phyloP scores from a whole-genome alignment of 2,888 invertebrate genomes.

The Lithophane semibrunnea region DNA sequence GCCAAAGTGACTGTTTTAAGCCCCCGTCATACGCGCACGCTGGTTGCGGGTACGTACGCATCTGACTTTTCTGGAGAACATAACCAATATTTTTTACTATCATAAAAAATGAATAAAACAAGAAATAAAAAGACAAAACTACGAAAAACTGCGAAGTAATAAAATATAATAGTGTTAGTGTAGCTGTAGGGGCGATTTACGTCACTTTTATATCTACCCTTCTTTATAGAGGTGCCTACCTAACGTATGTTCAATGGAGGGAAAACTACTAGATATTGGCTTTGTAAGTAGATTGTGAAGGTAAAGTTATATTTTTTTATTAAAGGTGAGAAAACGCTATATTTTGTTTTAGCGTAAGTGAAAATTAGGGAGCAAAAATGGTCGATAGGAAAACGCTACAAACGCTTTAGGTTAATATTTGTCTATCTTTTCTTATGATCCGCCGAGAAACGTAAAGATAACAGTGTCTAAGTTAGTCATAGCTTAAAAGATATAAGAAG shows the following conservation, averaged over 20 bases:
- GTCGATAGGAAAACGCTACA: too few species aligned
- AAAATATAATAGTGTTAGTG: conserved; percentile 21
- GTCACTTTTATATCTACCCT: conserved; percentile 26
- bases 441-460: too few species aligned
- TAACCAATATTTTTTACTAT: not conserved
- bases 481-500: too few species aligned
- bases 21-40: not conserved
- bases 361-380: not conserved
- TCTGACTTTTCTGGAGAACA: not conserved
- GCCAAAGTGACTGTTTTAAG: too few species aligned
- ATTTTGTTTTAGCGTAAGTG: not conserved
- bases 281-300: conserved; percentile 14
- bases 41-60: not conserved
- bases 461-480: too few species aligned
- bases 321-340: too few species aligned
- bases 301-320: conserved; percentile 14
- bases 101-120: conserved; percentile 12
- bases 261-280: conserved; percentile 18
- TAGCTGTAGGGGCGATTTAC: conserved; percentile 5
- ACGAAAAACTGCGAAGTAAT: conserved; percentile 13
- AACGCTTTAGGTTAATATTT: too few species aligned
- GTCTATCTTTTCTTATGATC: too few species aligned
- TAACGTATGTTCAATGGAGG: not conserved
- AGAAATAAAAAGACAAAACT: conserved; percentile 3
- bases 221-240: not conserved